Evolutionary conservation across 2,797 vertebrate species (phyloP).

Genomic region (Harpagifer antarcticus): DNA sequence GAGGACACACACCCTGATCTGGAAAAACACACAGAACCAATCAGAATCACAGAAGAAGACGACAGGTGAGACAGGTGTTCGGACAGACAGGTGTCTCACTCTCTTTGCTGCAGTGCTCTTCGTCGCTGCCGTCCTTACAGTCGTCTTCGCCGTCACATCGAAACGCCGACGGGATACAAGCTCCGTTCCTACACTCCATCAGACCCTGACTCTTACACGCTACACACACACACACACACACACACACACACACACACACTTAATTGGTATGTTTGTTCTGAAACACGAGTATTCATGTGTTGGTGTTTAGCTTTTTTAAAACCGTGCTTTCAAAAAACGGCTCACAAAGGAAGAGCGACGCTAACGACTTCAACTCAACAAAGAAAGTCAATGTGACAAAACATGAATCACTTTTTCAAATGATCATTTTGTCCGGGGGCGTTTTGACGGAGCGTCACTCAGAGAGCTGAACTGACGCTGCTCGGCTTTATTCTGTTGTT

Average conservation of each 20-base stretch:
- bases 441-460: too few relatives aligned
- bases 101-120: conserved; percentile 87
- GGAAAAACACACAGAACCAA: conserved; percentile 32
- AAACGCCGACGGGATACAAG: conserved; percentile 92
- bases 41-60: neutral
- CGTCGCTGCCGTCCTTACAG: conserved; percentile 95
- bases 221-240: conserved; percentile 61
- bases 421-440: too few relatives aligned
- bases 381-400: too few relatives aligned
- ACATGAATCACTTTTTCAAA: too few relatives aligned
- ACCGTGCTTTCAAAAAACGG: too few relatives aligned
- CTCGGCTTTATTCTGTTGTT: too few relatives aligned
- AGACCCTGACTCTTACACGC: conserved; percentile 94
- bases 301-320: too few relatives aligned
- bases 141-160: conserved; percentile 94
- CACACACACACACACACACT: conserved; percentile 28
- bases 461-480: too few relatives aligned
- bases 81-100: conserved; percentile 53
- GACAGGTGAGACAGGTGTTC: neutral
- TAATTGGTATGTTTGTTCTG: too few relatives aligned
- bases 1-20: conserved; percentile 87
- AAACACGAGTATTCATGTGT: too few relatives aligned
- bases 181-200: conserved; percentile 90
- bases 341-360: too few relatives aligned
- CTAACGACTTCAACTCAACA: too few relatives aligned